phyloP scores from a whole-genome alignment of 1,140 invertebrate species.

The Argopecten irradians region DNA sequence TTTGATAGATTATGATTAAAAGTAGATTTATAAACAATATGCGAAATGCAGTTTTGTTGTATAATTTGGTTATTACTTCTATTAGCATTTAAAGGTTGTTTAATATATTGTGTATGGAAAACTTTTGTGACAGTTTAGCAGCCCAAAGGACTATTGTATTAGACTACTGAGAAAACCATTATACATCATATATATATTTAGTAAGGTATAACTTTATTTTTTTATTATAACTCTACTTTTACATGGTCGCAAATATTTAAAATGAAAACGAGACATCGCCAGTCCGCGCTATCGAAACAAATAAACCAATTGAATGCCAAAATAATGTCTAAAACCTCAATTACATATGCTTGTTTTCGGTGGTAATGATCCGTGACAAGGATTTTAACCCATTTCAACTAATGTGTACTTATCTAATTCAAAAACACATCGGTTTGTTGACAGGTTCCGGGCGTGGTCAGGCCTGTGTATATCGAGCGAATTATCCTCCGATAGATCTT shows the following conservation, averaged over 20 bases:
- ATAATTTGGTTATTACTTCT: no score
- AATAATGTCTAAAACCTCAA: background rate
- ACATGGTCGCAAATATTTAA: background rate
- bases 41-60: no score
- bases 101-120: no score
- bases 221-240: background rate
- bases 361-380: background rate
- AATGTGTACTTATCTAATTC: conserved; percentile 18
- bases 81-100: no score
- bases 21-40: no score
- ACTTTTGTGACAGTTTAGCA: no score
- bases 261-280: background rate
- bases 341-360: background rate
- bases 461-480: background rate
- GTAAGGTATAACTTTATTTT: no score
- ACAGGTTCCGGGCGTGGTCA: background rate
- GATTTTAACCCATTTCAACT: conserved; percentile 23
- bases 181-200: no score
- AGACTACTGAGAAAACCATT: no score
- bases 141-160: no score
- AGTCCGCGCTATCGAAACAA: background rate
- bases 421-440: background rate
- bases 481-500: background rate
- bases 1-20: no score
- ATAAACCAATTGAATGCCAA: background rate